Evolutionary conservation across 1,140 invertebrate genomes (phyloP).

Genomic region (Zophobas atratus): DNA sequence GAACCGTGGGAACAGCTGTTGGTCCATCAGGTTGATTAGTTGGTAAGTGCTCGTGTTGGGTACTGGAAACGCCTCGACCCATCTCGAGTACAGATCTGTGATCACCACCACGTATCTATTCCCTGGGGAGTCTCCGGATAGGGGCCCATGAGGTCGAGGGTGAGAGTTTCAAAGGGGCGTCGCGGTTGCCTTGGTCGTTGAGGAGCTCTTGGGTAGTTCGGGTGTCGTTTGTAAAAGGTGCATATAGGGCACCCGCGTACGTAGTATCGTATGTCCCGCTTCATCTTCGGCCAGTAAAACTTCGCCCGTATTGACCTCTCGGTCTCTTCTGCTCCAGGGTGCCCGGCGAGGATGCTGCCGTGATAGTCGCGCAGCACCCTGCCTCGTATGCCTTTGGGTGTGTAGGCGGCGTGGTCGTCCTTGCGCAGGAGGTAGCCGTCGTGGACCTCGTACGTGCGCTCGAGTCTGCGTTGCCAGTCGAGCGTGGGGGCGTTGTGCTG

Average conservation of each 20-base stretch:
- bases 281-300: neutral
- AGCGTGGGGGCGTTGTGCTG: neutral
- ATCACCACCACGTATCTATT: conserved; percentile 2
- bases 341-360: neutral
- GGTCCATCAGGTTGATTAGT: neutral
- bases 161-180: neutral
- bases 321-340: neutral
- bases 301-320: neutral
- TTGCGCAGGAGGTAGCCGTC: neutral
- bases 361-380: neutral
- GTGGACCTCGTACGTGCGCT: neutral
- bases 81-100: conserved; percentile 2
- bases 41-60: neutral
- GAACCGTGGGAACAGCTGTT: neutral
- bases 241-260: neutral
- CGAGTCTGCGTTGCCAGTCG: neutral
- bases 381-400: neutral
- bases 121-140: conserved; percentile 1
- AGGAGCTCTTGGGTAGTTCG: neutral
- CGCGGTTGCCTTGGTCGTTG: conserved; percentile 12
- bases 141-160: conserved; percentile 13
- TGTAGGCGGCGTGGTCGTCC: neutral
- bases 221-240: neutral
- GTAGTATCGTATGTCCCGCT: neutral
- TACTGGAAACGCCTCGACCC: neutral